Conservation (phyloP, 2,113 vertebrate species). For the Colius striatus region DNA sequence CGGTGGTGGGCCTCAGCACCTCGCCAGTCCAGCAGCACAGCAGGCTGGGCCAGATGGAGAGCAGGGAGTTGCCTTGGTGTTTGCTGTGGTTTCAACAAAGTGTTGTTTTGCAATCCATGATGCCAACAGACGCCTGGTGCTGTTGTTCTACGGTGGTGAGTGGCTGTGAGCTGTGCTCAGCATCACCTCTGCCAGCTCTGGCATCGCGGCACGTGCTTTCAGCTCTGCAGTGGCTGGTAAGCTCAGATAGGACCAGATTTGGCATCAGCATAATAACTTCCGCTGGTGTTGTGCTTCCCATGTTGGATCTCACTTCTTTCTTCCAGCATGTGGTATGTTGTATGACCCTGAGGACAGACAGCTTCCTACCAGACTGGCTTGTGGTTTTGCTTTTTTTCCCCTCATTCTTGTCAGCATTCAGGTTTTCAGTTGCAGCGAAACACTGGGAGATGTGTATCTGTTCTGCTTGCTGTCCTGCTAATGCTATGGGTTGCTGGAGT, state of each 20-base stretch:
- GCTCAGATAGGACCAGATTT: constrained; percentile 6
- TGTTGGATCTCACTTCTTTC: background rate
- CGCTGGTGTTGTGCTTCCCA: background rate
- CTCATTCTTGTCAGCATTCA: background rate
- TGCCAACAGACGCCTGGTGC: fast-evolving
- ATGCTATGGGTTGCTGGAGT: background rate
- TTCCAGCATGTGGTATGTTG: background rate
- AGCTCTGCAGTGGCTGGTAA: constrained; percentile 36
- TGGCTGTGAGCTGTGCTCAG: constrained; percentile 10
- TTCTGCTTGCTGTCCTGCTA: background rate
- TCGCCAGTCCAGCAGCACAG: fast-evolving
- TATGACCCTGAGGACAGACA: background rate
- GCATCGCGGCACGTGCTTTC: background rate
- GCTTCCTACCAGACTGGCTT: background rate
- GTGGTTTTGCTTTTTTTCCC: background rate
- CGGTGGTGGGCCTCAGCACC: background rate
- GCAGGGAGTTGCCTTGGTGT: background rate
- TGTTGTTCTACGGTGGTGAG: background rate
- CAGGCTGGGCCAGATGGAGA: fast-evolving
- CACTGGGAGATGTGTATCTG: background rate
- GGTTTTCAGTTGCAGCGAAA: background rate
- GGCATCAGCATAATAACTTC: constrained; percentile 13
- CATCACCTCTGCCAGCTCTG: background rate
- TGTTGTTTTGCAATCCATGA: background rate
- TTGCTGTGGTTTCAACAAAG: background rate